Conservation (phyloP, 1,140 invertebrate genomes). For the Pantala flavescens region DNA sequence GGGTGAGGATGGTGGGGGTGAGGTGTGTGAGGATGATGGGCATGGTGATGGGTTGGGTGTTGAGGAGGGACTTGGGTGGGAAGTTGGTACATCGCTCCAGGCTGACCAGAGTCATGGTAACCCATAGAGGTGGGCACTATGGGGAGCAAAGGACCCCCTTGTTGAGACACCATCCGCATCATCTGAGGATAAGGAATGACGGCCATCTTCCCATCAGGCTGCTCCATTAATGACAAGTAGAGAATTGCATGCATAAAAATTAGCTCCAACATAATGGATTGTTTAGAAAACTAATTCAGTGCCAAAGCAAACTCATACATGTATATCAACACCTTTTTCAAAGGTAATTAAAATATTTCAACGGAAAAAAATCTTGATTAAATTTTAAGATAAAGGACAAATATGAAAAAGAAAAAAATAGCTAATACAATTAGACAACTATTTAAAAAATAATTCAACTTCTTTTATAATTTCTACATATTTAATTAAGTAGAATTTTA, state of each 20-base stretch:
- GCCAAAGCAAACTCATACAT: no score
- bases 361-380: no score
- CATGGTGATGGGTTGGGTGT: not conserved
- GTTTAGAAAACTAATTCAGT: no score
- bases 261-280: no score
- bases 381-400: no score
- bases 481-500: no score
- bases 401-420: no score
- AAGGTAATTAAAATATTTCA: no score
- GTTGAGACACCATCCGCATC: not conserved
- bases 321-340: no score
- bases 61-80: not conserved
- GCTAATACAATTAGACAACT: no score
- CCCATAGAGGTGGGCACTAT: not conserved
- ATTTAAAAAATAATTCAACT: no score
- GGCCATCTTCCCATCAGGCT: slow-evolving; percentile 2
- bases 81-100: not conserved
- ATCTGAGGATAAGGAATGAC: slow-evolving; percentile 9
- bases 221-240: not conserved
- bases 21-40: not conserved
- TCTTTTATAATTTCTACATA: no score
- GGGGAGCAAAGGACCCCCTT: not conserved
- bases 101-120: not conserved
- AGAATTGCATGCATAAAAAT: not conserved
- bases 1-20: not conserved